Evolutionary conservation across 2,888 invertebrate genomes (phyloP).

Genomic region (Dolichopus griseipennis): DNA sequence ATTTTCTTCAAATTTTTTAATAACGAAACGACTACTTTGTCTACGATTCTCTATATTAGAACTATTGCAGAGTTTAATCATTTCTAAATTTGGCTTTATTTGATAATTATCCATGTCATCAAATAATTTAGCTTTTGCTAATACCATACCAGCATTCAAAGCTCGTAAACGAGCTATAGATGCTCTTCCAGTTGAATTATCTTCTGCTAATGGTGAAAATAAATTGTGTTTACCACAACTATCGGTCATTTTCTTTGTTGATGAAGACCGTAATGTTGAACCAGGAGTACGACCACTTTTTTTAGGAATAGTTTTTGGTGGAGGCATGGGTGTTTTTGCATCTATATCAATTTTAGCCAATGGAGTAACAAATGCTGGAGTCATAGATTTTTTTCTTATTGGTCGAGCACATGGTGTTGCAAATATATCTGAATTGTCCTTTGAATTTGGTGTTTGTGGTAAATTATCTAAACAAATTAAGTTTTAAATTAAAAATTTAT

Average conservation of each 20-base stretch:
- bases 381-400: neutral
- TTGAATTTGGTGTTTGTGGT: neutral
- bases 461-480: neutral
- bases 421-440: neutral
- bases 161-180: constrained; percentile 62
- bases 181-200: constrained; percentile 51
- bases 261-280: constrained; percentile 13
- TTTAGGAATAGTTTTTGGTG: constrained; percentile 26
- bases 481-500: neutral
- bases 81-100: constrained; percentile 5
- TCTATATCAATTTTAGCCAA: constrained; percentile 17
- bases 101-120: constrained; percentile 41
- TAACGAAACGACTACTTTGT: constrained; percentile 17
- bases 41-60: constrained; percentile 18
- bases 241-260: constrained; percentile 13
- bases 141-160: constrained; percentile 71
- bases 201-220: constrained; percentile 22
- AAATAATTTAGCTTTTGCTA: constrained; percentile 69
- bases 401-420: constrained; percentile 1
- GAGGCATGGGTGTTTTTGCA: constrained; percentile 30
- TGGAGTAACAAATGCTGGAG: constrained; percentile 15
- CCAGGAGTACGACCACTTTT: constrained; percentile 16
- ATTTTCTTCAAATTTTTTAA: constrained; percentile 15
- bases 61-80: constrained; percentile 14
- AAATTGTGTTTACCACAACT: constrained; percentile 28